Percentiles rank a stretch among this genome's conserved stretches.
phyloP scores from a whole-genome alignment of 1,140 invertebrate species.

The Aradophagus sp. region DNA sequence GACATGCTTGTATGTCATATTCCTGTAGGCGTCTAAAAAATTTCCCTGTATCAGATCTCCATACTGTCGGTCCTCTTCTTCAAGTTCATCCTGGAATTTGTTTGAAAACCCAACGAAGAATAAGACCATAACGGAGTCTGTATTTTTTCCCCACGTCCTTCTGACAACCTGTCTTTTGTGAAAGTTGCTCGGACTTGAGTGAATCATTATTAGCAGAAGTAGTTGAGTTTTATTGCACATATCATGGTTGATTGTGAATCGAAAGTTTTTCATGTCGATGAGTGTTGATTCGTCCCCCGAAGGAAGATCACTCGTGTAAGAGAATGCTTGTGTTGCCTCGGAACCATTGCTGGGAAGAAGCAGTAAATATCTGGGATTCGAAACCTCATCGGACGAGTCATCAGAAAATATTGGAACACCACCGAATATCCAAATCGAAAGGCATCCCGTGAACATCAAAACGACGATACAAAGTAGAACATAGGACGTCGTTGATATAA shows the following conservation, averaged over 20 bases:
- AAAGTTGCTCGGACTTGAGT: constrained; percentile 80
- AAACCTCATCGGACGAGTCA: not conserved
- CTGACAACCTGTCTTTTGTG: constrained; percentile 79
- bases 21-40: constrained; percentile 86
- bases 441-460: constrained; percentile 43
- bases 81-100: constrained; percentile 73
- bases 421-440: constrained; percentile 38
- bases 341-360: constrained; percentile 40
- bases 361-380: constrained; percentile 21
- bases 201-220: constrained; percentile 79
- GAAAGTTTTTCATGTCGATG: constrained; percentile 78
- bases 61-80: constrained; percentile 78
- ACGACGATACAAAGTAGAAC: constrained; percentile 27
- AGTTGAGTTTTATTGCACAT: constrained; percentile 73
- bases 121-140: constrained; percentile 74
- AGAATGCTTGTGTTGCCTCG: constrained; percentile 29
- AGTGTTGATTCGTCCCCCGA: constrained; percentile 68
- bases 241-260: constrained; percentile 76
- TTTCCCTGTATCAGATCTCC: constrained; percentile 86
- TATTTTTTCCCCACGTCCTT: constrained; percentile 80
- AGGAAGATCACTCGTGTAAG: constrained; percentile 26
- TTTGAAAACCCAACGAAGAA: constrained; percentile 82
- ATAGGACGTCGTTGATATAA: constrained; percentile 36
- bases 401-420: constrained; percentile 11
- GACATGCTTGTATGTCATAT: constrained; percentile 91